Conservation (phyloP, 2,888 invertebrate genomes). For the Troides oblongomaculatus region DNA sequence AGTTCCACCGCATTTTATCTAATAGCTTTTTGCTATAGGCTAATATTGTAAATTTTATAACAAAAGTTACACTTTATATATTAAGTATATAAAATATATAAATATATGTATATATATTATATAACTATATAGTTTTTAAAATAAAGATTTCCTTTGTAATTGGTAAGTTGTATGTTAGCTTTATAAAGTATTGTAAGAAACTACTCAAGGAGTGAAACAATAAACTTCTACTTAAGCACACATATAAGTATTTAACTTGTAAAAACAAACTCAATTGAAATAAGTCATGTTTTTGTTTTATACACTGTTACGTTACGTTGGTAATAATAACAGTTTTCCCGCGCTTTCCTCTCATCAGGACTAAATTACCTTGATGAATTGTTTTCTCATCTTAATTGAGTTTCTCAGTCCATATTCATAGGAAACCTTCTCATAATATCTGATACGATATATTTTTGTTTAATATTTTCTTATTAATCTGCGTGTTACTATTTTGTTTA, state of each 20-base stretch:
- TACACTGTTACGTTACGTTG: not conserved
- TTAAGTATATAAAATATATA: no score
- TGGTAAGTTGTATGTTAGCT: no score
- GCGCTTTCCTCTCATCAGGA: conserved; percentile 21
- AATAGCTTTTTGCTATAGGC: no score
- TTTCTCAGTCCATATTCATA: conserved; percentile 40
- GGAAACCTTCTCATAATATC: conserved; percentile 30
- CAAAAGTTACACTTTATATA: no score
- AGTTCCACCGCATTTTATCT: no score
- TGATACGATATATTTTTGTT: conserved; percentile 14
- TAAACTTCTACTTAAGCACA: not conserved
- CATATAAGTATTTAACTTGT: not conserved
- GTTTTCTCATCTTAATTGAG: conserved; percentile 48
- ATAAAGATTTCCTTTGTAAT: no score
- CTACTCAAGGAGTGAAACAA: not conserved
- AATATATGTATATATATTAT: no score
- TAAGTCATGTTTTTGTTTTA: not conserved
- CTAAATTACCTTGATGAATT: conserved; percentile 33
- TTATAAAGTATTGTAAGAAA: not conserved
- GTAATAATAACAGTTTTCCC: conserved; percentile 5
- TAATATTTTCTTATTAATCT: not conserved
- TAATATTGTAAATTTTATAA: no score
- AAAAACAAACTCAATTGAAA: conserved; percentile 1
- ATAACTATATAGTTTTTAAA: no score
- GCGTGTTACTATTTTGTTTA: no score